Base-by-base conservation (phyloP, 1,140 invertebrate species). In the Mylabris phalerata region DNA sequence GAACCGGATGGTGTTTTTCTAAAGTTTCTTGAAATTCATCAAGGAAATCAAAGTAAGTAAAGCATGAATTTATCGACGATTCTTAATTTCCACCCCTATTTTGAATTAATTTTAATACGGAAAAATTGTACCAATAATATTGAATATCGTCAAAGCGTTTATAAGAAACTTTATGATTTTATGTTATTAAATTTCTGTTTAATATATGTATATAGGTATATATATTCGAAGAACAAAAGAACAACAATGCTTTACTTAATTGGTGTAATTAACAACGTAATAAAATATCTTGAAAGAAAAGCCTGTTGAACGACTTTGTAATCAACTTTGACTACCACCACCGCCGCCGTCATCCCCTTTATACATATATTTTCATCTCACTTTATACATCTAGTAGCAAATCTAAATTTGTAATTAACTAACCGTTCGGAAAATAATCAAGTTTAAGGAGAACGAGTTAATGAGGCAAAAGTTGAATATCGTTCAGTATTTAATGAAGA, bases 401-500 rank as follows among this genome's bases (percentile, higher is more conserved):
- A 64, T 64, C 62, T 64, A 61, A 64, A 64, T 61, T 67, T 67
- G 63, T 67, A 67, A 67, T 67, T 67, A 67, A 63, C 66, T 65
- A 65, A 65, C 59, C 63, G 48, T 61, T 64, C 55, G 63, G 66
- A 67, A 67, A 67, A 67, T 67, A 67, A 67, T 67, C 66, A 67
- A 62, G 61, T 50, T 64, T 42, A 61, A 61, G 61, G 51, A 55
- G 55, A 54, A 48, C 19, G 45, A 61, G 59, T 61, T 61, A 64
- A 64, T 65, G 66, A 65, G 61, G 59, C 57, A 57, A 67, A 64
- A 64, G 55, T 63, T 63, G 51, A 54, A 54, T 42, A 42, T 48
- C 47, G 51, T 45, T 54, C 51, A 54, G 51, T 54, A 54, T 54
- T 54, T 32, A 32, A 32, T 7, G 3, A 19, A 32, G 32, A 32